Conservation (phyloP, 2,888 invertebrate genomes). For the Dryocosmus kuriphilus region DNA sequence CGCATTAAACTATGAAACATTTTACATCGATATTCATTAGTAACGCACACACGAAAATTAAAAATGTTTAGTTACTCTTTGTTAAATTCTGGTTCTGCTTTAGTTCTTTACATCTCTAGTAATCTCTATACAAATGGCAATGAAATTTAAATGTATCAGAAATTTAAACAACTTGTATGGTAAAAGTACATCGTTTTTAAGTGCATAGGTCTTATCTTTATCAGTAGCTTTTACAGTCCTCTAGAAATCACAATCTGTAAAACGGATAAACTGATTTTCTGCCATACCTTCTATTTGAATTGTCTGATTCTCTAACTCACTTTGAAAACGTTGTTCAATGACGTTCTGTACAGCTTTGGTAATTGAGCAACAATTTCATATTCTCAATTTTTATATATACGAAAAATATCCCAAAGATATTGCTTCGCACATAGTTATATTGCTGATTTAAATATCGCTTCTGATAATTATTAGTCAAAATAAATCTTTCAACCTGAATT, state of each 20-base stretch:
- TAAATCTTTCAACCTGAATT: background rate
- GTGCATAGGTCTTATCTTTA: background rate
- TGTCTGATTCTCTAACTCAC: background rate
- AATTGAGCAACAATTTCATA: conserved; percentile 55
- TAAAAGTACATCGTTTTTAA: background rate
- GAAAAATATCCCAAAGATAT: conserved; percentile 42
- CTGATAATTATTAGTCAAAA: conserved; percentile 6
- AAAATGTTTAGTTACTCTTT: background rate
- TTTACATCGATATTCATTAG: conserved; percentile 15
- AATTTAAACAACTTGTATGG: background rate
- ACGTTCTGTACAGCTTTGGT: conserved; percentile 34
- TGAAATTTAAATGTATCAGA: background rate
- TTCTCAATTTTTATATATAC: conserved; percentile 39
- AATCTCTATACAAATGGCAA: background rate
- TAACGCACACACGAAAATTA: too few species aligned
- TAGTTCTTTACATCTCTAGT: conserved; percentile 1
- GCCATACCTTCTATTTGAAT: background rate
- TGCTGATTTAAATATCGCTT: background rate
- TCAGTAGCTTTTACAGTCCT: background rate
- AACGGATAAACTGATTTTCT: conserved; percentile 1
- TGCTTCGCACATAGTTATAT: conserved; percentile 43
- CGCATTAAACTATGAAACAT: background rate
- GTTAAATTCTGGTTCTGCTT: background rate
- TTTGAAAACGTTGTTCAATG: conserved; percentile 11
- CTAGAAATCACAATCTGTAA: background rate